Evolutionary conservation across 30 jellyfish, hydroid and myxozoan genomes (phyloP), one percentile per base, ranked within the genome.

Genomic region (Hydractinia symbiolongicarpus): DNA sequence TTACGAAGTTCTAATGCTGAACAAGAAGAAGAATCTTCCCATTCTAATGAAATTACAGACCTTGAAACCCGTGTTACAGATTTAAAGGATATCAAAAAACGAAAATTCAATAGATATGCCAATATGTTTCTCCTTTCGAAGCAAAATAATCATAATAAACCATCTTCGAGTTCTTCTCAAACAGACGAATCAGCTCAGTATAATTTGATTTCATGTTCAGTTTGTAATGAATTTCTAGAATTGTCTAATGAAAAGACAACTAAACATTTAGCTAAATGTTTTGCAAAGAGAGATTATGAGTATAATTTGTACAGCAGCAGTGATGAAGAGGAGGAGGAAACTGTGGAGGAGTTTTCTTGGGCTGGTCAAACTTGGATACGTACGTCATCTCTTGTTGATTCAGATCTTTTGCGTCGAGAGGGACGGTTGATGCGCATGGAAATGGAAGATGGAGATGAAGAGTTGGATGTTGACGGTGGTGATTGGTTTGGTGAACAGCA

Each of bases 371-470:
- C 94, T 14, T 56, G 98, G 83, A 79, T 92, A 6, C 84, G 98
- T 10, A 89, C 88, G 21, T 73, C 96, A 51, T 75, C 95, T 30
- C 61, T 89, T 49, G 84, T 89, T 7, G 95, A 90, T 61, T 79
- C 87, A 3, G 97, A 86, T 16, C 66, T 81, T 21, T 58, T 72
- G 20, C 85, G 93, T 14, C 78, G 91, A 54, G 98, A 84, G 20
- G 98, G 98, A 17, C 89, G 83, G 30, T 79, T 95, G 50, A 77
- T 82, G 11, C 75, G 72, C 54, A 84, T 92, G 30, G 87, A 83
- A 71, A 92, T 81, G 94, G 95, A 95, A 66, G 96, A 92, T 66
- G 98, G 89, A 21, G 96, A 87, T 50, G 98, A 87, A 61, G 98
- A 92, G 67, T 83, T 92, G 3, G 96, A 92, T 64, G 83, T 92